Evolutionary conservation across 2,888 invertebrate genomes (phyloP), one percentile per base, ranked within the genome.

Genomic region (Eupithecia inturbata): DNA sequence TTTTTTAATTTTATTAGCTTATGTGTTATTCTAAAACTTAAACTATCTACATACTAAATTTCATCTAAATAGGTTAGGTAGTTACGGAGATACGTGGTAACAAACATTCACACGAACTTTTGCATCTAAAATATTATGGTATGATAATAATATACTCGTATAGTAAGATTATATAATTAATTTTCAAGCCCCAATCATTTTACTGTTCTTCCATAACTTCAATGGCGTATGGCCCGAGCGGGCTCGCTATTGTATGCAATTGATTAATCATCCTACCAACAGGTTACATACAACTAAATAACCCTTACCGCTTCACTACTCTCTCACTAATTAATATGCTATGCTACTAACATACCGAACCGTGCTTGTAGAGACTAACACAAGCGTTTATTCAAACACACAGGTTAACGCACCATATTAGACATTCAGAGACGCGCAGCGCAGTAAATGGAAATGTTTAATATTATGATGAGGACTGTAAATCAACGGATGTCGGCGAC

Each of bases 401-500:
- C 68, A 72, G 75, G 75, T 75, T 75, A 76, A 70, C 45, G 73
- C 62, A 41, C 75, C 67, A 67, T 67, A 72, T 76, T 79, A 76
- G 81, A 84, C 85, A 90, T 91, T 85, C 90, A 82, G 79, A 80
- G 81, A 83, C 83, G 83, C 80, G 79, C 84, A 85, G 83, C 80
- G 79, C 84, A 85, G 84, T 81, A 84, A 85, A 84, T 87, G 90
- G 89, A 91, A 91, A 89, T 87, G 84, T 87, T 86, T 85, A 87
- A 87, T 87, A 88, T 88, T 85, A 83, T 82, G 81, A 81, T 82
- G 82, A 82, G 80, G 83, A 81, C 82, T 82, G 87, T 92, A 91
- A 91, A 90, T 88, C 89, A 89, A 78, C 90, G 92, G 93, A 93
- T 92, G 93, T 92, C 93, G 92, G 91, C 90, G 87, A 89, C 90